Evolutionary conservation across 1,140 invertebrate genomes (phyloP).

Genomic region (Anagrus nilaparvatae): DNA sequence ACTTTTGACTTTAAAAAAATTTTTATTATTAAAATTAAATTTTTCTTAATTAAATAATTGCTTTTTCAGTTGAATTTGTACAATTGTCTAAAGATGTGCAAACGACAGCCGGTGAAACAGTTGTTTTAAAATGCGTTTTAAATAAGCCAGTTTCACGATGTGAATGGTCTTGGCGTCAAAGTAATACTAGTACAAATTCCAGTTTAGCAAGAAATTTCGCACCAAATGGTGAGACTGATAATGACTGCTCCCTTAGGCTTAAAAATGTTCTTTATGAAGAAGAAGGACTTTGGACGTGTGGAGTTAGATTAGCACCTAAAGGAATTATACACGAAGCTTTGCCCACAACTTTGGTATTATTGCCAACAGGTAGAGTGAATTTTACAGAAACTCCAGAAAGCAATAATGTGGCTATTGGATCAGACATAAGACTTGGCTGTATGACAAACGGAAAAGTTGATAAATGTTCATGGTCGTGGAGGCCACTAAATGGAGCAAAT

Average conservation of each 20-base stretch:
- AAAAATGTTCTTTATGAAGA: conserved; percentile 38
- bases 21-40: conserved; percentile 1
- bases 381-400: conserved; percentile 33
- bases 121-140: conserved; percentile 33
- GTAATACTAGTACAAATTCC: conserved; percentile 31
- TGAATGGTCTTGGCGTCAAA: conserved; percentile 39
- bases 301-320: conserved; percentile 29
- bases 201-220: conserved; percentile 32
- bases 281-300: conserved; percentile 40
- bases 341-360: conserved; percentile 32
- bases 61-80: conserved; percentile 36
- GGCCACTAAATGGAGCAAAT: conserved; percentile 18
- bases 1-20: neutral
- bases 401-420: conserved; percentile 27
- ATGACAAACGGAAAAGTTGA: conserved; percentile 32
- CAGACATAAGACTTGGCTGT: conserved; percentile 30
- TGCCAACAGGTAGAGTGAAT: conserved; percentile 35
- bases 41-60: conserved; percentile 4
- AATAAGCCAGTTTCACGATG: conserved; percentile 39
- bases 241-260: conserved; percentile 40
- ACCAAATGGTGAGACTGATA: conserved; percentile 33
- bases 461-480: conserved; percentile 37
- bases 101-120: conserved; percentile 36
- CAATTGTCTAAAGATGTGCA: conserved; percentile 38
- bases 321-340: conserved; percentile 35